Evolutionary conservation across 2,888 invertebrate species (phyloP), one percentile per base, ranked within the genome.

Genomic region (Endomychus coccineus): DNA sequence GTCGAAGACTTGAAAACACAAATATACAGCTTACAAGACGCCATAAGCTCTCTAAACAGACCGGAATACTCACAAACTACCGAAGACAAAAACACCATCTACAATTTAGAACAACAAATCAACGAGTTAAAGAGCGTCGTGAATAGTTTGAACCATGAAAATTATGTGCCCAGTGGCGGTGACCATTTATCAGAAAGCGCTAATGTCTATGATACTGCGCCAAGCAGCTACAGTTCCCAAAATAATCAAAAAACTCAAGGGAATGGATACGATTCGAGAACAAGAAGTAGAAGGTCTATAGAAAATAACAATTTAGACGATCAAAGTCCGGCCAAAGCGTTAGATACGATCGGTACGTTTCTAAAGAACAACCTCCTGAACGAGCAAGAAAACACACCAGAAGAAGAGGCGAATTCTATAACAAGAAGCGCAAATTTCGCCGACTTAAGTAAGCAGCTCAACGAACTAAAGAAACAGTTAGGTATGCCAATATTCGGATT

Each of bases 381-480:
- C 13, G 1, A 31, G 27, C 14, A 10, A 11, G 15, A 14, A 7
- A 5, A 16, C 9, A 34, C 27, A 22, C 32, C 19, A 47, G 5
- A 36, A 45, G 7, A 46, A 53, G n/a, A 40, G 56, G 12, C 51
- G 52, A 33, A n/a, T n/a, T n/a, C n/a, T n/a, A n/a, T n/a, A n/a
- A n/a, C n/a, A n/a, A n/a, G n/a, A n/a, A n/a, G n/a, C n/a, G n/a
- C n/a, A n/a, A n/a, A n/a, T n/a, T n/a, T n/a, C n/a, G n/a, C n/a
- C n/a, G n/a, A n/a, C n/a, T n/a, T 21, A 21, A 21, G n/a, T 21
- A 29, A 45, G 7, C 49, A 42, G 42, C 48, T 61, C 7, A 39
- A 52, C 12, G 32, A 43, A 11, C 36, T 60, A 36, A 58, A 54
- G 47, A 46, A 53, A 31, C 55, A 61, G 57, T 60, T 62, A 58